phyloP scores from a whole-genome alignment of 2,888 invertebrate species.

The Chrysomela aeneicollis region DNA sequence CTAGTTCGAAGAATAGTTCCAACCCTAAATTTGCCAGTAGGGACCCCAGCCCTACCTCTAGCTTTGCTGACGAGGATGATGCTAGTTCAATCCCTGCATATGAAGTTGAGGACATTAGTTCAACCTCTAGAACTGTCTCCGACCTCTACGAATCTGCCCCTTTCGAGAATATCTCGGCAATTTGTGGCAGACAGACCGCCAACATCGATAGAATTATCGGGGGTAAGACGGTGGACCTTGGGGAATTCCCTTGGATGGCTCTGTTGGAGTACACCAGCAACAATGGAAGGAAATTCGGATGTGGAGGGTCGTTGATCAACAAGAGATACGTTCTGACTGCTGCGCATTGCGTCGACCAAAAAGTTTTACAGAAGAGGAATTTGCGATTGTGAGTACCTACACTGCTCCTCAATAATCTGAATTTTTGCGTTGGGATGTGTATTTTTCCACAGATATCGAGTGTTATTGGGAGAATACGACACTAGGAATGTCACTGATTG shows the following conservation, averaged over 20 bases:
- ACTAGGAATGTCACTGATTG: constrained; percentile 70
- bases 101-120: too few species aligned
- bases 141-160: too few species aligned
- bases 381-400: constrained; percentile 45
- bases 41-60: not conserved
- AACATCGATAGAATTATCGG: constrained; percentile 69
- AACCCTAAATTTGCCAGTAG: too few species aligned
- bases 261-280: constrained; percentile 43
- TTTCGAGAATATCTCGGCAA: not conserved
- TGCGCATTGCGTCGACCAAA: constrained; percentile 55
- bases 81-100: not conserved
- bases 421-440: constrained; percentile 16
- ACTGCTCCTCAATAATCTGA: not conserved
- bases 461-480: constrained; percentile 74
- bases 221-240: constrained; percentile 66
- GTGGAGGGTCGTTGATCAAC: constrained; percentile 57
- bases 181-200: constrained; percentile 65
- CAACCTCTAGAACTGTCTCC: not conserved
- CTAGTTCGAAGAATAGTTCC: too few species aligned
- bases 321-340: constrained; percentile 57
- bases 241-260: constrained; percentile 57
- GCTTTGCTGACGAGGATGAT: not conserved
- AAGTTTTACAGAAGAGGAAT: constrained; percentile 38
- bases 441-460: constrained; percentile 60
- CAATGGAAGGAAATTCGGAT: constrained; percentile 41